These are phyloP conservation scores for Malthinus flaveolus DNA, from an alignment of 2,888 invertebrate species.

Conservation along the genomic window DNA sequence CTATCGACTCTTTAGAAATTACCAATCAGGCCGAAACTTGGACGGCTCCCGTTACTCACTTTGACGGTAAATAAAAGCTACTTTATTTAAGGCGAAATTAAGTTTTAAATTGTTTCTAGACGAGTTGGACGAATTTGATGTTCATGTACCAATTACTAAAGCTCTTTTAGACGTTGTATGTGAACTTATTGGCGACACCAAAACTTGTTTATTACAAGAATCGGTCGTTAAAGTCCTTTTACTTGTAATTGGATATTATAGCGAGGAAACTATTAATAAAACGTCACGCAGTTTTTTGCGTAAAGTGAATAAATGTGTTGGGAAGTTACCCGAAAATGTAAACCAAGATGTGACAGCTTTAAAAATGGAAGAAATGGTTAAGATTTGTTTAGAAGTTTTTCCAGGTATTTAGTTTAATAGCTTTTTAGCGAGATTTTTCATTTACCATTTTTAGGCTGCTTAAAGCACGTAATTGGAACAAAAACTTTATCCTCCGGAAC, in stretches of 20 bases:
- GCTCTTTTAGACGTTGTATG: conserved; percentile 55
- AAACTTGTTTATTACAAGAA: conserved; percentile 56
- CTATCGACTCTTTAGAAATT: conserved; percentile 39
- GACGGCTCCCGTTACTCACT: conserved; percentile 16
- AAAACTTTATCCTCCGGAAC: conserved; percentile 48
- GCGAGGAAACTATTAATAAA: conserved; percentile 45
- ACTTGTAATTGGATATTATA: conserved; percentile 52
- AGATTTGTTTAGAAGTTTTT: conserved; percentile 39
- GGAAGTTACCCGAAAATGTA: conserved; percentile 35
- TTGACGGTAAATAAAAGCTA: conserved; percentile 33
- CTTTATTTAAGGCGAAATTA: neutral
- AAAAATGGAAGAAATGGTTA: conserved; percentile 45
- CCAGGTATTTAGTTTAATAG: conserved; percentile 40
- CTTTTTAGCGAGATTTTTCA: conserved; percentile 8
- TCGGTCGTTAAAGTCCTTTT: conserved; percentile 56
- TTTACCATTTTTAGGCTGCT: conserved; percentile 44
- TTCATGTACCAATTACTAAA: conserved; percentile 55
- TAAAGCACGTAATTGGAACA: conserved; percentile 51
- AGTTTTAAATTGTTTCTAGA: conserved; percentile 45
- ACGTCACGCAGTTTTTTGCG: conserved; percentile 29
- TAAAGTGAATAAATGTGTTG: conserved; percentile 40
- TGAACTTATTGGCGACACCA: conserved; percentile 55
- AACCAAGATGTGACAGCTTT: conserved; percentile 40
- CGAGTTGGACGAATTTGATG: conserved; percentile 58
- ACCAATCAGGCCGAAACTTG: conserved; percentile 17